Conservation (phyloP, 2,888 invertebrate species). For the Eupithecia abbreviata region DNA sequence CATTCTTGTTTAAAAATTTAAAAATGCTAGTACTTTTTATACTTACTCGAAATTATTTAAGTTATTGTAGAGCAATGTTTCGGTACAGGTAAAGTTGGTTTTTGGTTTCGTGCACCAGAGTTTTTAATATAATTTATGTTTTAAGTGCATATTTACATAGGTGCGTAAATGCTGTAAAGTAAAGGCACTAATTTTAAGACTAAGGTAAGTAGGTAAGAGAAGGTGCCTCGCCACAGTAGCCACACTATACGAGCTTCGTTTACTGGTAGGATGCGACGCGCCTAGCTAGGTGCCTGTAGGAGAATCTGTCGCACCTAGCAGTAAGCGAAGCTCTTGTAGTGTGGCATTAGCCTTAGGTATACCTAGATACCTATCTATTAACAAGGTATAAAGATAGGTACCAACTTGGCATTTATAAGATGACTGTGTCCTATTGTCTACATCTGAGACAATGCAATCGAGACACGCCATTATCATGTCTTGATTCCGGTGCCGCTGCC, state of each 20-base stretch:
- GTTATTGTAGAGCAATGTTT: neutral
- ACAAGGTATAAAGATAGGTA: neutral
- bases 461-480: slow-evolving; percentile 40
- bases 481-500: neutral
- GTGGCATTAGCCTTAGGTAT: neutral
- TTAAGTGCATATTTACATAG: neutral
- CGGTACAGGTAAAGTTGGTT: neutral
- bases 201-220: neutral
- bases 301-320: too few relatives aligned
- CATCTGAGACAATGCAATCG: slow-evolving; percentile 31
- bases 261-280: too few relatives aligned
- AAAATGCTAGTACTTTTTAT: neutral
- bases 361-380: neutral
- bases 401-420: slow-evolving; percentile 9
- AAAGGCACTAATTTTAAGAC: neutral
- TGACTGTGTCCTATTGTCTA: slow-evolving; percentile 17
- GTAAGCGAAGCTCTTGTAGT: too few relatives aligned
- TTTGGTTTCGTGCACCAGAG: neutral
- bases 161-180: neutral
- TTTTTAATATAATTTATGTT: neutral
- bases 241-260: too few relatives aligned
- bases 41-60: neutral
- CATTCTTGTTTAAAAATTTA: slow-evolving; percentile 25
- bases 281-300: too few relatives aligned
- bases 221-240: neutral